A percentile compares a stretch with the other conserved stretches of the same genome.
Evolutionary conservation across 2,797 vertebrate genomes (phyloP).

Genomic region (Siniperca undulata): DNA sequence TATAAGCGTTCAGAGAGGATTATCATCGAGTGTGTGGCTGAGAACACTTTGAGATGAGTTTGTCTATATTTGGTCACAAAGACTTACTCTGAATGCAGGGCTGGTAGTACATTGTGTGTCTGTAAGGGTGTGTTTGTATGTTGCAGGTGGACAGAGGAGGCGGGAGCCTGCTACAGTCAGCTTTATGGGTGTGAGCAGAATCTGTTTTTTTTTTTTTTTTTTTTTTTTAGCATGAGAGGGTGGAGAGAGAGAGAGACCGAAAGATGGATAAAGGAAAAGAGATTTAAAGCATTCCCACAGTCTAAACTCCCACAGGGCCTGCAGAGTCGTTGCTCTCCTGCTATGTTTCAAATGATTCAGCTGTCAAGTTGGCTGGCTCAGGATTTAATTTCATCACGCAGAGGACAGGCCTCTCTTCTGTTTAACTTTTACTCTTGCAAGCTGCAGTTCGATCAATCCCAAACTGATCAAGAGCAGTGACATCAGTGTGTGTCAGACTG

Average conservation of each 20-base stretch:
- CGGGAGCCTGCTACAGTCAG: neutral
- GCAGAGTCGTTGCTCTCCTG: constrained; percentile 8
- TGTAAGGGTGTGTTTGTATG: neutral
- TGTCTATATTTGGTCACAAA: constrained; percentile 21
- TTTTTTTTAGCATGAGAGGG: neutral
- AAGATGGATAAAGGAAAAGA: neutral
- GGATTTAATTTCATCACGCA: constrained; percentile 10
- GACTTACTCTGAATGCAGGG: constrained; percentile 12
- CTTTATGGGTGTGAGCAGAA: constrained; percentile 9
- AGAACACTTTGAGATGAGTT: constrained; percentile 19
- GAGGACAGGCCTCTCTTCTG: neutral
- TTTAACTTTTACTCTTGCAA: neutral
- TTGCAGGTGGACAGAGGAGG: constrained; percentile 11
- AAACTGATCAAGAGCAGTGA: neutral
- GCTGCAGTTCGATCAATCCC: neutral
- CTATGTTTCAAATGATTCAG: constrained; percentile 20
- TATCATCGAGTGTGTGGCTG: constrained; percentile 1
- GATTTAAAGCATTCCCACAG: constrained; percentile 22
- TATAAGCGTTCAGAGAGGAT: constrained; percentile 30
- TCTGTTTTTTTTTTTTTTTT: neutral
- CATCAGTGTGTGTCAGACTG: neutral
- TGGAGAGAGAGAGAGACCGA: neutral
- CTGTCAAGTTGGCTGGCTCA: constrained; percentile 7
- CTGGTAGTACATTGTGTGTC: neutral
- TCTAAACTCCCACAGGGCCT: constrained; percentile 12